Conservation (phyloP, 2,797 vertebrate species). For the Pelodytes ibericus region DNA sequence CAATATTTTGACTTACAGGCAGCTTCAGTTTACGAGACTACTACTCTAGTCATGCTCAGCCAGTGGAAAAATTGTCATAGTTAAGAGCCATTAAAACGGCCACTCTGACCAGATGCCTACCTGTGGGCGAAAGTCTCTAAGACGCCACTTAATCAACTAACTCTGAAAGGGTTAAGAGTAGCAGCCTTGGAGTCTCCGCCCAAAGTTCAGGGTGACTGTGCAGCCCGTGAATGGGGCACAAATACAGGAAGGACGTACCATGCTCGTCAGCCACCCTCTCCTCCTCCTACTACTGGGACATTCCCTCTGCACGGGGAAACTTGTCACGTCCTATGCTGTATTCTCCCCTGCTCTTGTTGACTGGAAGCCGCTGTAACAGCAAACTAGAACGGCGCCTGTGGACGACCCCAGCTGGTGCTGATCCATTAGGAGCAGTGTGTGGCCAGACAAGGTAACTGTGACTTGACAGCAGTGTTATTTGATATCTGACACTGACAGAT, state of each 20-base stretch:
- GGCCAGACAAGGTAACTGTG: not conserved
- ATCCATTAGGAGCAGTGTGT: not conserved
- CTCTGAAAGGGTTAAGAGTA: constrained; percentile 11
- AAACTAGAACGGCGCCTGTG: not conserved
- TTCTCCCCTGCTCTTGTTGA: constrained; percentile 6
- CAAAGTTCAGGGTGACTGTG: constrained; percentile 7
- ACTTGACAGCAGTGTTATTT: not conserved
- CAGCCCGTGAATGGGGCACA: constrained; percentile 29
- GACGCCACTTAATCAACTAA: no score
- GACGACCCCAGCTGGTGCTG: not conserved
- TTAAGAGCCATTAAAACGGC: no score
- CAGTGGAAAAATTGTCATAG: no score
- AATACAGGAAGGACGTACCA: constrained; percentile 23
- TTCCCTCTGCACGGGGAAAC: constrained; percentile 33
- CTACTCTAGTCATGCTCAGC: no score
- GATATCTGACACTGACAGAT: no score
- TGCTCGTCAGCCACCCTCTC: not conserved
- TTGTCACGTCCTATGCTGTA: constrained; percentile 34
- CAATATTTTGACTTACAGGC: no score
- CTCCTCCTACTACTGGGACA: constrained; percentile 35
- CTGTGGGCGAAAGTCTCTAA: no score
- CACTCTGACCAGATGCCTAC: no score
- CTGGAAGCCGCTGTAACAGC: constrained; percentile 17
- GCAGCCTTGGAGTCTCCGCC: not conserved
- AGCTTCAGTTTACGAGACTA: no score